Base-by-base conservation (phyloP, 2,113 vertebrate genomes). In the Halcyon senegalensis region DNA sequence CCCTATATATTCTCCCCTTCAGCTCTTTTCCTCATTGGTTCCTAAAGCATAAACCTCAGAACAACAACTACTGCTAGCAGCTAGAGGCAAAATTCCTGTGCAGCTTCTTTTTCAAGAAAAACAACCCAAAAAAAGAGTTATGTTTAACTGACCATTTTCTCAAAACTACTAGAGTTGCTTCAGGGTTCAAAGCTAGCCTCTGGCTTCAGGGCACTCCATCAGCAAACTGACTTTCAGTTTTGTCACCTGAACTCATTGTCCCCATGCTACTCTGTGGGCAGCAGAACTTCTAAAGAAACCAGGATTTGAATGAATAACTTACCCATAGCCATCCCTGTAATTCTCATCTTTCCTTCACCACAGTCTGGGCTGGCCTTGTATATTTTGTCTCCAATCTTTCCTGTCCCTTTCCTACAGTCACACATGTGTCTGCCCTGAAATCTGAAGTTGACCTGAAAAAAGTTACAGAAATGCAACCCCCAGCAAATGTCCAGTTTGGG, bases 131-230 rank as follows among this genome's bases (percentile, higher is more conserved):
- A 25, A 31, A 25, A 28, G 11, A n/a, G 7, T 25, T 37, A 9
- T 50, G 23, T 82, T 94, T 92, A 89, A 94, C 44, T 78, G 73
- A 67, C 77, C 53, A 82, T 85, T 94, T 89, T 80, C 73, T 86
- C 31, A 67, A 73, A 93, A 92, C 17, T 46, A 51, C 41, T 59
- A 20, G 23, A 73, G 30, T 9, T 92, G 16, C 72, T 81, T 88
- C 33, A 86, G 56, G 73, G 66, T 43, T 89, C 74, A 94, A 82
- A 93, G 70, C 24, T 68, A 62, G 33, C 27, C 83, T 66, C 46
- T 90, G 39, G 35, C 78, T 74, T 93, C 68, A 86, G 72, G 60
- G 37, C 55, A 55, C 9, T 63, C 46, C 62, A 44, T n/a, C 48
- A 66, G 20, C 64, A 67, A 87, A 62, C 13, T 28, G 59, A 41